phyloP scores from a whole-genome alignment of 1,140 invertebrate species.

The Patella vulgata region DNA sequence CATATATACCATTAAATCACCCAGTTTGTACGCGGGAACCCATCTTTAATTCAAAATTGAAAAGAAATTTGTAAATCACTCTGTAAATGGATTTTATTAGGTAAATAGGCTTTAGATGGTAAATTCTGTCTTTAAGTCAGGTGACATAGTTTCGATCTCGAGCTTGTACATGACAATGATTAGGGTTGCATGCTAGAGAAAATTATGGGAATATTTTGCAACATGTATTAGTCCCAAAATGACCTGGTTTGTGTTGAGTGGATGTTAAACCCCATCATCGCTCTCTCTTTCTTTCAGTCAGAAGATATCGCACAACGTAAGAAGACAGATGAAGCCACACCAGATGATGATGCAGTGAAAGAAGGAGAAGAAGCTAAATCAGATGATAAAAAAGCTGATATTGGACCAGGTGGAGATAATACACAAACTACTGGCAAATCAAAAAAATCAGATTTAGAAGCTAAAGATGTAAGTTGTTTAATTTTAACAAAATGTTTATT shows the following conservation, averaged over 20 bases:
- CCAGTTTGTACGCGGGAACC: no score
- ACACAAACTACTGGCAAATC: constrained; percentile 40
- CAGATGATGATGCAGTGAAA: constrained; percentile 66
- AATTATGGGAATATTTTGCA: neutral
- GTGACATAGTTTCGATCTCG: no score
- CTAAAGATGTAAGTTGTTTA: constrained; percentile 27
- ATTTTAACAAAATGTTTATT: neutral
- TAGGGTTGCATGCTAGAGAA: neutral
- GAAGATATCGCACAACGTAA: constrained; percentile 68
- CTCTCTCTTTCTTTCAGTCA: constrained; percentile 29
- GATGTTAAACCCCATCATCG: neutral
- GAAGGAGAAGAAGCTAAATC: constrained; percentile 48
- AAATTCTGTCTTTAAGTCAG: no score
- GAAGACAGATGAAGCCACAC: constrained; percentile 73
- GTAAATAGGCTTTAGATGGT: no score
- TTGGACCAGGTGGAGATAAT: constrained; percentile 60
- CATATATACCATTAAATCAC: no score
- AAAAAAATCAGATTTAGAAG: constrained; percentile 41
- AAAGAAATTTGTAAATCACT: no score
- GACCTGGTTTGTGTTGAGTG: neutral
- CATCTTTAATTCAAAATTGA: no score
- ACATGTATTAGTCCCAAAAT: no score
- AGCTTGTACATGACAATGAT: neutral
- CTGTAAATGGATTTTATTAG: no score
- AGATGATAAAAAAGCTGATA: constrained; percentile 48